Evolutionary conservation across 37 sponge, comb jelly and placozoan genomes (phyloP), one percentile per base, ranked within the genome.

Genomic region (Haliclona indistincta): DNA sequence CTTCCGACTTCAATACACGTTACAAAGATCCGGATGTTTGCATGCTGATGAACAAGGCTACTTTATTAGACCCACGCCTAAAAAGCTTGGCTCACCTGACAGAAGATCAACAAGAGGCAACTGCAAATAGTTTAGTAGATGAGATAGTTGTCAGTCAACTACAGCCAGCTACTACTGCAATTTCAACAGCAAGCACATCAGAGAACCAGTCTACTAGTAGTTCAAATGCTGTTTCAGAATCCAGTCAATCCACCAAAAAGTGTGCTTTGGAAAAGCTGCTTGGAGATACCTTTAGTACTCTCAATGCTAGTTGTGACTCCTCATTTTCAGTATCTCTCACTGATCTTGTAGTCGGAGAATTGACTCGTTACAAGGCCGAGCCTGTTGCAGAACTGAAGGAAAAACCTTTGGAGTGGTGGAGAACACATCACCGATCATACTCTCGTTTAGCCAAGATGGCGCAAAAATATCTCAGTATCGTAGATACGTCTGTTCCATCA

Each of bases 401-500:
- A 15, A 34, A 73, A 13, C 58, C 58, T 7, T 19, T 73, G 6
- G 7, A 36, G 56, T 73, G 74, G 74, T 73, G 74, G 74, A 52
- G 30, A 10, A 3, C 37, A 22, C 45, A 55, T 55, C 19, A 4
- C 3, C 4, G 3, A 2, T 6, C 38, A 4, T 73, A 56, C 35
- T 56, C 74, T 4, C 56, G 55, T 26, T 56, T 73, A 10, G 4
- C 74, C 15, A 4, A 36, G 29, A 26, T 73, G 29, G 74, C 66
- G n/a, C 17, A 25, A 65, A 76, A 6, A 26, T 76, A 45, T 32
- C 28, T 40, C 3, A 51, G 76, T 11, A 61, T 76, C 1, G 67
- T 65, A 33, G 66, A 65, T 25, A 76, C 77, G 5, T 76, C 77
- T 2, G 77, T 76, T 19, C 77, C 66, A 5, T 76, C 77, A 20